Evolutionary conservation across 1,140 invertebrate species (phyloP).

Genomic region (Drosophila bifasciata): DNA sequence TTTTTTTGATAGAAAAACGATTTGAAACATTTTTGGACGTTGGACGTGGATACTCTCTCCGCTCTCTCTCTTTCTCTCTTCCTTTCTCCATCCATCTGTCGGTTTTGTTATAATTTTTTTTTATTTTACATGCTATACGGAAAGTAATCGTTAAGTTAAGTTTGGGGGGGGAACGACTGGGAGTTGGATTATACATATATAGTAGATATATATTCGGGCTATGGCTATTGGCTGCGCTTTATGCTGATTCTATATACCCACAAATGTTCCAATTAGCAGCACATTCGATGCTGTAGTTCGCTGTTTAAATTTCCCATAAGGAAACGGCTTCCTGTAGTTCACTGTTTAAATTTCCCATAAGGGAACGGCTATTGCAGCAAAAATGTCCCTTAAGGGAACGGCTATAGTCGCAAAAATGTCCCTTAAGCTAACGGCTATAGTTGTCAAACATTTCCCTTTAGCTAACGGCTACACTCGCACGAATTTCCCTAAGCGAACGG

Average conservation of each 20-base stretch:
- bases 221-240: conserved; percentile 70
- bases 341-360: no score
- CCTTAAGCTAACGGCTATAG: no score
- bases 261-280: neutral
- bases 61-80: neutral
- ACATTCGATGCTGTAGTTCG: no score
- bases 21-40: conserved; percentile 39
- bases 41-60: neutral
- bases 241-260: conserved; percentile 18
- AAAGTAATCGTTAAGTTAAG: conserved; percentile 45
- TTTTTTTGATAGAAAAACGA: conserved; percentile 64
- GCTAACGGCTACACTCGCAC: no score
- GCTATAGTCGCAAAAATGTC: no score
- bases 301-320: no score
- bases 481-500: no score
- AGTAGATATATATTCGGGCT: conserved; percentile 58
- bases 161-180: conserved; percentile 20
- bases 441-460: no score
- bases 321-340: no score
- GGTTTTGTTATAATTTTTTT: conserved; percentile 39
- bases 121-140: conserved; percentile 57
- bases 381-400: no score
- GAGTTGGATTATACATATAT: conserved; percentile 48
- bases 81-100: neutral
- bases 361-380: no score